These are phyloP conservation scores for Oreonectes daqikongensis DNA, from an alignment of 2,797 vertebrate species.

Conservation along the genomic window DNA sequence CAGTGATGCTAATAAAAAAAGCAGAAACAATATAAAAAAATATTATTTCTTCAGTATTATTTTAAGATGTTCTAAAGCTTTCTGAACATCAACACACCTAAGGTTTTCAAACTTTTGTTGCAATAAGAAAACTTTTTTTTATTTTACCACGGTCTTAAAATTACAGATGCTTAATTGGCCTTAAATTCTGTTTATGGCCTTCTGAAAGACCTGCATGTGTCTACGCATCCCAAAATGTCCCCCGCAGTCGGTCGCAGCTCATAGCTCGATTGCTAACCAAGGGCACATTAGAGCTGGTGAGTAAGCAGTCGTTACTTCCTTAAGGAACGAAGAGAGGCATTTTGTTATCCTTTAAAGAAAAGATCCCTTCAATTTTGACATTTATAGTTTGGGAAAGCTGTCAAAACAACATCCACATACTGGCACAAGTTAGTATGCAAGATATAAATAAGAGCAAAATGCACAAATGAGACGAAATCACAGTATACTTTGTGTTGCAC, in stretches of 20 bases:
- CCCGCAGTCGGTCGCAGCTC: neutral
- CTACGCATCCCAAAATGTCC: neutral
- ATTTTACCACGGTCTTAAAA: neutral
- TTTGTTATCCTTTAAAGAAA: conserved; percentile 7
- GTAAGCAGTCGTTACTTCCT: conserved; percentile 10
- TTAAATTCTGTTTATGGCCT: neutral
- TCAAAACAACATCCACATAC: conserved; percentile 26
- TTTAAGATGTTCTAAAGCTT: no score
- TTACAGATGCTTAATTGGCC: neutral
- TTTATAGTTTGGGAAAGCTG: conserved; percentile 16
- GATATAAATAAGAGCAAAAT: neutral
- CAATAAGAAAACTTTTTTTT: neutral
- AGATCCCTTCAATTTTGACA: conserved; percentile 11
- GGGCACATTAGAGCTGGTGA: conserved; percentile 20
- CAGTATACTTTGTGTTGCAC: neutral
- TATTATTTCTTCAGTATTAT: no score
- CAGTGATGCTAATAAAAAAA: no score
- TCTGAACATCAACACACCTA: neutral
- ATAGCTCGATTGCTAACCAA: neutral
- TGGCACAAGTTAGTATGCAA: neutral
- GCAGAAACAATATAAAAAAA: no score
- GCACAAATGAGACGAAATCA: neutral
- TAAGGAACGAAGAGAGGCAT: neutral
- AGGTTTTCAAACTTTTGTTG: neutral
- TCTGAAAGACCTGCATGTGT: conserved; percentile 2